Evolutionary conservation across 2,888 invertebrate species (phyloP).

Genomic region (Drepana falcataria): DNA sequence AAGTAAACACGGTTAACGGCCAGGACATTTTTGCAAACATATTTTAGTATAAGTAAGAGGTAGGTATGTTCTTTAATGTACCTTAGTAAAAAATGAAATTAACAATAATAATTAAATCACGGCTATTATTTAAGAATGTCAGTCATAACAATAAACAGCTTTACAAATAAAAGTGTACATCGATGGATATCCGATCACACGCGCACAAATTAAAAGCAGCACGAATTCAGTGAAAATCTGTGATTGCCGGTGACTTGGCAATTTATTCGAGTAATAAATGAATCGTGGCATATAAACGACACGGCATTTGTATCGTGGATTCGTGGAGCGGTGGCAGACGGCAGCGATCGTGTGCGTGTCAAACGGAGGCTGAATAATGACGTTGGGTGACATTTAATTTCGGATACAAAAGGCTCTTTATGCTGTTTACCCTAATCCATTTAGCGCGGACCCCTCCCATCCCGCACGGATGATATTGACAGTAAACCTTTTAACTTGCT

Average conservation of each 20-base stretch:
- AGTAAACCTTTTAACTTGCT: conserved; percentile 46
- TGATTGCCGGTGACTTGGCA: not conserved
- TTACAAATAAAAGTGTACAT: not conserved
- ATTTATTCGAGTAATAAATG: conserved; percentile 3
- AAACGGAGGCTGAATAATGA: conserved; percentile 69
- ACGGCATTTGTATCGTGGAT: conserved; percentile 24
- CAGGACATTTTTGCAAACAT: too few species aligned
- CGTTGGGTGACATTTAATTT: conserved; percentile 74
- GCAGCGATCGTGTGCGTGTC: conserved; percentile 61
- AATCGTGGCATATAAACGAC: conserved; percentile 1
- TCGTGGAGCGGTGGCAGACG: conserved; percentile 38
- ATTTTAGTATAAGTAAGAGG: too few species aligned
- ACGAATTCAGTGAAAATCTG: not conserved
- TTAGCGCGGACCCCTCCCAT: conserved; percentile 29
- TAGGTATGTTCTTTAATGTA: too few species aligned
- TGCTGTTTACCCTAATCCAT: conserved; percentile 74
- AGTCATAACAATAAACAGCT: not conserved
- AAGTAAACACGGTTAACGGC: too few species aligned
- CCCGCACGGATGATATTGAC: conserved; percentile 44
- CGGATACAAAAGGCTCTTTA: conserved; percentile 75
- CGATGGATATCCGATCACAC: not conserved
- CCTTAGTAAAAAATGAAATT: too few species aligned
- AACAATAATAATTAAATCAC: too few species aligned
- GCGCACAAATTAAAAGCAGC: not conserved
- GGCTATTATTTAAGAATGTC: not conserved